phyloP scores from a whole-genome alignment of 2,888 invertebrate genomes.

The Synergus japonicus region DNA sequence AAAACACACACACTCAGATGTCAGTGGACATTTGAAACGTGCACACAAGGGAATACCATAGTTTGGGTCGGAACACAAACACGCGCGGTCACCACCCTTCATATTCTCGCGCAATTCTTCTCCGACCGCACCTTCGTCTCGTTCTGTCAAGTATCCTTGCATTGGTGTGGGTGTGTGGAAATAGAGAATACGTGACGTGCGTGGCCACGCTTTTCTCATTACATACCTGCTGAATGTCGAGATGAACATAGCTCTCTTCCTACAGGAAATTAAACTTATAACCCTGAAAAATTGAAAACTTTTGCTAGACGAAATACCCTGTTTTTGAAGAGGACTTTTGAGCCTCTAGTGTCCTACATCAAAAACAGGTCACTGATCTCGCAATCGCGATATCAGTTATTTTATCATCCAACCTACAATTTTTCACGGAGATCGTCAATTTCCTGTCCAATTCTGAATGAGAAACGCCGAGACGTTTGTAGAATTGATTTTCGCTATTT shows the following conservation, averaged over 20 bases:
- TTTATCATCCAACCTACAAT: neutral
- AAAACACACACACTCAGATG: neutral
- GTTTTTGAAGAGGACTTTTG: too few relatives aligned
- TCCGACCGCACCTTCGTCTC: constrained; percentile 43
- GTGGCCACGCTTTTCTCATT: constrained; percentile 43
- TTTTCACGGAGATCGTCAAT: constrained; percentile 28
- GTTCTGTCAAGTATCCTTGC: constrained; percentile 44
- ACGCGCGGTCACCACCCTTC: constrained; percentile 6
- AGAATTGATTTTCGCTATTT: constrained; percentile 16
- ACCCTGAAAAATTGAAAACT: constrained; percentile 54
- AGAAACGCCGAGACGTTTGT: neutral
- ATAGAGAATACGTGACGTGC: neutral
- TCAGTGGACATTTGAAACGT: neutral
- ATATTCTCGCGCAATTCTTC: constrained; percentile 46
- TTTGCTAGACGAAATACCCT: neutral
- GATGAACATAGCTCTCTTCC: constrained; percentile 46
- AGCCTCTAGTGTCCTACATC: neutral
- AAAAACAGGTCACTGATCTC: neutral
- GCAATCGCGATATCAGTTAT: constrained; percentile 16
- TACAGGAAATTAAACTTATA: constrained; percentile 56
- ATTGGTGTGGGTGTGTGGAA: neutral
- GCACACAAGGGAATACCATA: constrained; percentile 5
- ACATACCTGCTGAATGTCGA: constrained; percentile 41
- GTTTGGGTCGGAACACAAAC: constrained; percentile 1
- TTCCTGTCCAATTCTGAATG: constrained; percentile 14